Percentiles rank a stretch among this genome's conserved stretches.
These are phyloP conservation scores for Elymnias hypermnestra DNA, from an alignment of 1,140 invertebrate genomes.

Conservation along the genomic window DNA sequence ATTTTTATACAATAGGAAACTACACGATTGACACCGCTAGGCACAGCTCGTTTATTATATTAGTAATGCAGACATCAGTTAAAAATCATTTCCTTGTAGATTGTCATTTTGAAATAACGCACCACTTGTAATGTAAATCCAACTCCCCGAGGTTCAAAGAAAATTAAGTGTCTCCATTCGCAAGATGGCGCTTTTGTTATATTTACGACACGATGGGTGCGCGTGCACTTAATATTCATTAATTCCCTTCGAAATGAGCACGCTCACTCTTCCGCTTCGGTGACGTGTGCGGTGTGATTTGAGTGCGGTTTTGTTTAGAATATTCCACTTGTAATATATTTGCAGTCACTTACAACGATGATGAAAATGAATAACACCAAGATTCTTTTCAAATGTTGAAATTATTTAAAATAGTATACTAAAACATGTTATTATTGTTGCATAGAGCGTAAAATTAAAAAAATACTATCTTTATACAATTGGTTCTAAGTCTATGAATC, in stretches of 20 bases:
- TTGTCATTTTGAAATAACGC: conserved; percentile 21
- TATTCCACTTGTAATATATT: conserved; percentile 10
- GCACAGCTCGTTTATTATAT: too few relatives aligned
- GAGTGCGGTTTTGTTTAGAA: conserved; percentile 40
- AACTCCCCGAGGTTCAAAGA: conserved; percentile 32
- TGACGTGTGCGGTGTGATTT: conserved; percentile 32
- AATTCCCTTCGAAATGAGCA: conserved; percentile 39
- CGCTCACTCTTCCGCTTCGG: conserved; percentile 36
- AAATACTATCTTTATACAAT: too few relatives aligned
- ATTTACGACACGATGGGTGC: conserved; percentile 27
- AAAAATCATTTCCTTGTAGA: conserved; percentile 23
- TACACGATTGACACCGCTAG: too few relatives aligned
- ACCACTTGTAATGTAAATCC: conserved; percentile 21
- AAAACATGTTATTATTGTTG: too few relatives aligned
- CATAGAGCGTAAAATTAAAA: too few relatives aligned
- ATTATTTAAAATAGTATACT: too few relatives aligned
- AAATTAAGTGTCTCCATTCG: conserved; percentile 40
- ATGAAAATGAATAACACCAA: too few relatives aligned
- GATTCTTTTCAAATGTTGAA: too few relatives aligned
- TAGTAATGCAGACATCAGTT: too few relatives aligned
- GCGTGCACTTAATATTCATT: conserved; percentile 59
- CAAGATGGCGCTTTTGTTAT: conserved; percentile 35
- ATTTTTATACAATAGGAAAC: too few relatives aligned
- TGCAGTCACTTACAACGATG: conserved; percentile 9
- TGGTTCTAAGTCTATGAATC: too few relatives aligned